These are phyloP conservation scores for Formicarius rufipectus DNA, from an alignment of 2,113 vertebrate species.

Conservation along the genomic window DNA sequence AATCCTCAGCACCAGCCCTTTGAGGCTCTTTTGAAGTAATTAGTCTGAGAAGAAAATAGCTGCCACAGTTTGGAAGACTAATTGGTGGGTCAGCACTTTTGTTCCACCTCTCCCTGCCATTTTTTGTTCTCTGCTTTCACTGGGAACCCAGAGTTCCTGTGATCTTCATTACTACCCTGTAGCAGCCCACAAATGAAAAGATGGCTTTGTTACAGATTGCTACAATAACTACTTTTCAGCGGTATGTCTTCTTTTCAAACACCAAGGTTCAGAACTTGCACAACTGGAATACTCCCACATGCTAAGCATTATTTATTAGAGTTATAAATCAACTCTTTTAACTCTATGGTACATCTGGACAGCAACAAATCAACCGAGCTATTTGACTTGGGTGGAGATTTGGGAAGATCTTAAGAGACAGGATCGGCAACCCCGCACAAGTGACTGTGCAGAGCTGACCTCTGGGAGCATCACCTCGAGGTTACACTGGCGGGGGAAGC, in stretches of 20 bases:
- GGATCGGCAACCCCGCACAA: fast-evolving
- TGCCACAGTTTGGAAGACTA: background rate
- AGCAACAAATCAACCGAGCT: background rate
- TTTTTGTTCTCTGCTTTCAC: background rate
- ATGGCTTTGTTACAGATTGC: fast-evolving
- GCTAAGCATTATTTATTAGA: background rate
- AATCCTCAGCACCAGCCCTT: background rate
- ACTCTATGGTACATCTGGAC: background rate
- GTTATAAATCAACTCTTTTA: background rate
- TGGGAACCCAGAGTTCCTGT: background rate
- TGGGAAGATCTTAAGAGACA: background rate
- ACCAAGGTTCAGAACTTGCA: background rate
- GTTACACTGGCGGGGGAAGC: background rate
- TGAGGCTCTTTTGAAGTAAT: background rate
- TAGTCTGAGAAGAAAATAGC: background rate
- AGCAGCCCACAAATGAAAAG: background rate
- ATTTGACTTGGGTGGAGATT: background rate
- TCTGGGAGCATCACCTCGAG: fast-evolving
- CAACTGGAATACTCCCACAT: background rate
- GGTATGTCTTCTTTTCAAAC: background rate
- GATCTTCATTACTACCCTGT: background rate
- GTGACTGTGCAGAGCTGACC: fast-evolving
- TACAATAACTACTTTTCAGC: background rate
- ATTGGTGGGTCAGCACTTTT: background rate
- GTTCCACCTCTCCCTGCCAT: background rate